Base-by-base conservation (phyloP, 2,888 invertebrate genomes). In the Xylota segnis region DNA sequence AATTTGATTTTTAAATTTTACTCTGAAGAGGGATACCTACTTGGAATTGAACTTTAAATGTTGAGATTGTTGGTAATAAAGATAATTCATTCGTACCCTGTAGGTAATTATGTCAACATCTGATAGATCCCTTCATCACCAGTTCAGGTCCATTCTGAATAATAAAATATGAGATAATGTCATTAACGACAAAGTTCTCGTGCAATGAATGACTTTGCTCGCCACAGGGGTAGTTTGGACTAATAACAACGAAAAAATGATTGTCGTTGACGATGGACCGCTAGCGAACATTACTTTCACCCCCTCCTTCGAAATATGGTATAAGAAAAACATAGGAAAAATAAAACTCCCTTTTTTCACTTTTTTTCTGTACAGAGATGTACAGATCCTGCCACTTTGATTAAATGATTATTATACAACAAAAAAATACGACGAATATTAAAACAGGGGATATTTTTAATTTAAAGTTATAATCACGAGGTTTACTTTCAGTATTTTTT, bases 21-120 rank as follows among this genome's bases (percentile, higher is more conserved):
- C n/a, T 1, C n/a, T 58, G 14, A 40, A 34, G 45, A 43, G 43
- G 43, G 43, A n/a, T 16, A 23, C 23, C 1, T 23, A 23, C 61
- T 47, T n/a, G 5, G 16, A 63, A 78, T 58, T 63, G 27, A 65
- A 58, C 32, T 72, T 32, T 59, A 14, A 52, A 40, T 66, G 58
- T 23, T 65, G 40, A n/a, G n/a, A 50, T 52, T 59, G 63, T 65
- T 63, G 72, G 68, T 59, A 40, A 72, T 79, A 72, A 79, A 72
- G 65, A 79, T 72, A 79, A 59, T 72, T 58, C 65, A 59, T 72
- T 29, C 58, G 47, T 37, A 50, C 40, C 59, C 76, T 76, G 16
- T 52, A 27, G 63, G 70, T 71, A 78, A 71, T 78, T 78, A 71
- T 47, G 37, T 47, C 34, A 54, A 71, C 23, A 23, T 23, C 23